phyloP scores from a whole-genome alignment of 2,888 invertebrate genomes.

The Caenorhabditis panamensis region DNA sequence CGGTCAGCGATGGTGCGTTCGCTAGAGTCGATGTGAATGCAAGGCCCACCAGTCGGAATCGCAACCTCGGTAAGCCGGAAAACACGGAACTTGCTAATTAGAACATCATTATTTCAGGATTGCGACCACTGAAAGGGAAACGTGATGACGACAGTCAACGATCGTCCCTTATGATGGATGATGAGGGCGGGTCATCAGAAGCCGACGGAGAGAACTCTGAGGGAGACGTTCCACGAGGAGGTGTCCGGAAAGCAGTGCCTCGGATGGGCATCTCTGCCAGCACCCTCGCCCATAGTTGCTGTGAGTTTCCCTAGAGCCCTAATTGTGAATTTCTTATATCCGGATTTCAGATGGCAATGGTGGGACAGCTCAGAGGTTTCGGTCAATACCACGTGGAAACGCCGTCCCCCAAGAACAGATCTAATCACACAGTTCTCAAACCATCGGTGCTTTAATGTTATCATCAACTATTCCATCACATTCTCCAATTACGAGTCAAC shows the following conservation, averaged over 20 bases:
- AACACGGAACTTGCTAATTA: too few species aligned
- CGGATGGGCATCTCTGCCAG: slow-evolving; percentile 71
- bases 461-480: slow-evolving; percentile 54
- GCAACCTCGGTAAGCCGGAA: slow-evolving; percentile 58
- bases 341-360: slow-evolving; percentile 51
- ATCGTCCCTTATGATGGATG: slow-evolving; percentile 71
- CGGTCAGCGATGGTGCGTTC: slow-evolving; percentile 61
- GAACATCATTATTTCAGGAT: slow-evolving; percentile 29
- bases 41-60: slow-evolving; percentile 70
- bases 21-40: slow-evolving; percentile 49
- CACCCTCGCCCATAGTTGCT: slow-evolving; percentile 59
- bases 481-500: slow-evolving; percentile 53
- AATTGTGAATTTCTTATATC: background rate
- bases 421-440: slow-evolving; percentile 11
- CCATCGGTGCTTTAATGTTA: slow-evolving; percentile 57
- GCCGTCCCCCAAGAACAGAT: slow-evolving; percentile 50
- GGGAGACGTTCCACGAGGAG: slow-evolving; percentile 57
- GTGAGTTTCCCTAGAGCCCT: slow-evolving; percentile 44
- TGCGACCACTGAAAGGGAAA: slow-evolving; percentile 63
- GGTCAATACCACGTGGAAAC: slow-evolving; percentile 58
- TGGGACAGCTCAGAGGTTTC: slow-evolving; percentile 54
- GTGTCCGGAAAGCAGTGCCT: slow-evolving; percentile 61
- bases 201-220: slow-evolving; percentile 70
- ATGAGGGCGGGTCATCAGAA: slow-evolving; percentile 67
- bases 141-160: slow-evolving; percentile 73